Conservation (phyloP, 2,113 vertebrate species). For the Burhinus oedicnemus region DNA sequence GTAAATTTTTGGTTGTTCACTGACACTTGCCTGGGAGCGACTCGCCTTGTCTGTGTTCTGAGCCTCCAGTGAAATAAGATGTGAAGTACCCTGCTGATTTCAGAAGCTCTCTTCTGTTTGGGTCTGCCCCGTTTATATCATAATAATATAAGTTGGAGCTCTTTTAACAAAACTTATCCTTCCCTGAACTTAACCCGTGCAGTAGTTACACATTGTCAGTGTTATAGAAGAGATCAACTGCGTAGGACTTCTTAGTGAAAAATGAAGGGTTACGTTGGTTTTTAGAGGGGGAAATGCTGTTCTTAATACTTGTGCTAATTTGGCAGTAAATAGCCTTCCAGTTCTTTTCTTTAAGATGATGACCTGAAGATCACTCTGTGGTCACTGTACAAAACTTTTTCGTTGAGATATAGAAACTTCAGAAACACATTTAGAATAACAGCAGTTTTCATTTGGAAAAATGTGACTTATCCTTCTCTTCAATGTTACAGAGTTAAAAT, state of each 20-base stretch:
- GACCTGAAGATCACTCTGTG: background rate
- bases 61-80: background rate
- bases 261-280: background rate
- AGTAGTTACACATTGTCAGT: fast-evolving
- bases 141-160: background rate
- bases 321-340: background rate
- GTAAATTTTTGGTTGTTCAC: background rate
- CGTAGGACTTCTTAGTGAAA: background rate
- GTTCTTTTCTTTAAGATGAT: background rate
- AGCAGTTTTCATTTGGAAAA: background rate
- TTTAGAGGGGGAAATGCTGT: background rate
- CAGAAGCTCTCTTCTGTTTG: background rate
- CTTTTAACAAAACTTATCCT: background rate
- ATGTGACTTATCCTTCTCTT: background rate
- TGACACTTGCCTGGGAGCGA: background rate
- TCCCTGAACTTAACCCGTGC: background rate
- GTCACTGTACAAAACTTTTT: background rate
- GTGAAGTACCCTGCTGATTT: background rate
- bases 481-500: background rate
- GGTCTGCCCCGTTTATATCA: background rate
- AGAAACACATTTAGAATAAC: background rate
- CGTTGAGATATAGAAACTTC: background rate
- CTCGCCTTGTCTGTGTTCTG: background rate
- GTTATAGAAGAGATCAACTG: background rate
- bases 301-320: background rate